Percentiles rank a stretch among this genome's conserved stretches.
phyloP scores from a whole-genome alignment of 2,888 invertebrate species.

The Amblyjoppa proteus region DNA sequence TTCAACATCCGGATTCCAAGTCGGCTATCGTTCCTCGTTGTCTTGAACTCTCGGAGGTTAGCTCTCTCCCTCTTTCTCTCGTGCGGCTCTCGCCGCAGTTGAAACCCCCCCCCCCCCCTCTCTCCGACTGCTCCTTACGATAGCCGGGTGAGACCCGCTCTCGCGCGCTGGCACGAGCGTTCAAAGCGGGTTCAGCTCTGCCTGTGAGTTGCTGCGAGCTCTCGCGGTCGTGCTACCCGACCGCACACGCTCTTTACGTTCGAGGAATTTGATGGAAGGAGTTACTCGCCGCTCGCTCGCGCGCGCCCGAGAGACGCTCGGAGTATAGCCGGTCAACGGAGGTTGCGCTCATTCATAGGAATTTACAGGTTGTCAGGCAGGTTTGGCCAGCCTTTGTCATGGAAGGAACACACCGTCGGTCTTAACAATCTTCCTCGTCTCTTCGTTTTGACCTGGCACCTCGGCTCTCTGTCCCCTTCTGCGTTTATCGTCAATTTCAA shows the following conservation, averaged over 20 bases:
- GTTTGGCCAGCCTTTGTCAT: constrained; percentile 82
- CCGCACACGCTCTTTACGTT: constrained; percentile 57
- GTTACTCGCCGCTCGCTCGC: constrained; percentile 49
- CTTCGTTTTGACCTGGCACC: constrained; percentile 32
- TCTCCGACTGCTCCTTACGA: neutral
- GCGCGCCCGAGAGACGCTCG: constrained; percentile 37
- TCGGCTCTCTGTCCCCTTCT: constrained; percentile 16
- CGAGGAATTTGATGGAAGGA: constrained; percentile 66
- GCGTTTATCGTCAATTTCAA: neutral
- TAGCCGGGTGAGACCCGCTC: constrained; percentile 4
- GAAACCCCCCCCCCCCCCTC: constrained; percentile 6
- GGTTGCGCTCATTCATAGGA: constrained; percentile 82
- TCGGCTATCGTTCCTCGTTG: constrained; percentile 16
- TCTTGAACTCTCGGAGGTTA: constrained; percentile 18
- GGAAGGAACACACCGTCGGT: constrained; percentile 67
- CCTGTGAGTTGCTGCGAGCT: constrained; percentile 22
- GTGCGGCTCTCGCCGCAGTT: constrained; percentile 3
- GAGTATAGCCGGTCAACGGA: constrained; percentile 66
- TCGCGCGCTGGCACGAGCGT: constrained; percentile 12
- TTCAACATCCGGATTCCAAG: constrained; percentile 53
- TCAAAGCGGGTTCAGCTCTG: constrained; percentile 15
- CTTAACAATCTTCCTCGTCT: constrained; percentile 54
- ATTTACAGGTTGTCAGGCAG: constrained; percentile 83
- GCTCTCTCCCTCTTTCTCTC: constrained; percentile 8
- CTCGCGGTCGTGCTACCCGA: constrained; percentile 32